Conservation (phyloP, 2,797 vertebrate genomes). For the Pogoniulus pusillus region DNA sequence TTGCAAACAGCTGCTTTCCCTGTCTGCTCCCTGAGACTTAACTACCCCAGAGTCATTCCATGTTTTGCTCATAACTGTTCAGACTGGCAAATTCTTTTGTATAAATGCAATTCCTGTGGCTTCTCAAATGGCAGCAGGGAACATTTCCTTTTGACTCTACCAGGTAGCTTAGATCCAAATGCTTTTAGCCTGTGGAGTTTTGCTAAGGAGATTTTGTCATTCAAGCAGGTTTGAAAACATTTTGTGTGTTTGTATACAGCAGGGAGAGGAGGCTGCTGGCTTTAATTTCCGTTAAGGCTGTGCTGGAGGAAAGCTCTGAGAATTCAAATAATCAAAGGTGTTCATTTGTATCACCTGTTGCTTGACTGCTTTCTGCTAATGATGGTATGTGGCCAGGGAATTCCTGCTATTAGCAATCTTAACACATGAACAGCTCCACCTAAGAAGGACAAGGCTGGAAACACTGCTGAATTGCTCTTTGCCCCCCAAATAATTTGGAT, state of each 20-base stretch:
- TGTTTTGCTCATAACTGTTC: background rate
- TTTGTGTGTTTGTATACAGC: background rate
- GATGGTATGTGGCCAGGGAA: background rate
- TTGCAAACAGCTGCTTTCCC: background rate
- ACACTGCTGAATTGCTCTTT: background rate
- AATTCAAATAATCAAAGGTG: background rate
- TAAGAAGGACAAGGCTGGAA: background rate
- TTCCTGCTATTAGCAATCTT: background rate
- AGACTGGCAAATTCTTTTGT: background rate
- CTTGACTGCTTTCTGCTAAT: background rate
- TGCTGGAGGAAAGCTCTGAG: background rate
- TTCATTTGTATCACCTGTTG: background rate
- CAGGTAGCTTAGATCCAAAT: background rate
- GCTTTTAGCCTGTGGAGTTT: background rate
- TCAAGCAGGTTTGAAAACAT: background rate
- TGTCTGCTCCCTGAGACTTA: background rate
- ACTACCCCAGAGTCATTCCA: background rate
- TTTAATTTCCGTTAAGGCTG: background rate
- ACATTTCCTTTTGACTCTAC: background rate
- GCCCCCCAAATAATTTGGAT: background rate
- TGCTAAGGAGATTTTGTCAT: background rate
- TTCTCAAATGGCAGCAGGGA: background rate
- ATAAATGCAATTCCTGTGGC: background rate
- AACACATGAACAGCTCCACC: background rate
- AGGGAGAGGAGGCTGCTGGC: background rate